Evolutionary conservation across 2,888 invertebrate genomes (phyloP), one percentile per base, ranked within the genome.

Genomic region (Zaprionus bogoriensis): DNA sequence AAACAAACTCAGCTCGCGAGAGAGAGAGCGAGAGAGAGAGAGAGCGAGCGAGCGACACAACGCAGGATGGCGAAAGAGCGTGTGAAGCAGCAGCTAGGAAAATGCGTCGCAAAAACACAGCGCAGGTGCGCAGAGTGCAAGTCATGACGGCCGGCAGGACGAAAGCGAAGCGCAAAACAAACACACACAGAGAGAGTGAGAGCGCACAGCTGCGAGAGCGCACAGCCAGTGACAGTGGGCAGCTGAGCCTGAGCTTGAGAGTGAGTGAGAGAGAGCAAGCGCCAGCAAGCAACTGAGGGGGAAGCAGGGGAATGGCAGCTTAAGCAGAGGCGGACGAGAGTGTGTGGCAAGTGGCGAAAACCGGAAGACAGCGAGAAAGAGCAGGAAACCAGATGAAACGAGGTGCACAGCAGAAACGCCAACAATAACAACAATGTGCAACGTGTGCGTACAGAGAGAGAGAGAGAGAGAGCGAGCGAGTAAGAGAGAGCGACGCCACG

Each of bases 61-160:
- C n/a, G 41, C 53, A 44, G 66, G 53, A 51, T 39, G 58, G 41
- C 74, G 77, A 79, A 80, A 60, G 64, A 74, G 48, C 46, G 39
- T 63, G 67, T 61, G 48, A 65, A 76, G 55, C 57, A 47, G 58
- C 50, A 68, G 67, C 39, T 17, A 59, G 55, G 74, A 83, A 79
- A 79, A 80, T 79, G 79, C 84, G 79, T 77, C 84, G 79, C 79
- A 80, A 69, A 77, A 67, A 83, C 45, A 79, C 58, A 73, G 79
- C 84, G 79, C 81, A 79, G 77, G 80, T 83, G 84, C 74, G 60
- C 38, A 66, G 65, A 68, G 59, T 52, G 62, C 51, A 64, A 71
- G 65, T 52, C 48, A 63, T 65, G 44, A 7, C 39, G 19, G 30
- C 65, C 51, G 52, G 63, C 50, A 72, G 67, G 59, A 64, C 50